Percentiles rank a stretch among this genome's conserved stretches.
Conservation (phyloP, 1,140 invertebrate species). For the Heliconius melpomene region DNA sequence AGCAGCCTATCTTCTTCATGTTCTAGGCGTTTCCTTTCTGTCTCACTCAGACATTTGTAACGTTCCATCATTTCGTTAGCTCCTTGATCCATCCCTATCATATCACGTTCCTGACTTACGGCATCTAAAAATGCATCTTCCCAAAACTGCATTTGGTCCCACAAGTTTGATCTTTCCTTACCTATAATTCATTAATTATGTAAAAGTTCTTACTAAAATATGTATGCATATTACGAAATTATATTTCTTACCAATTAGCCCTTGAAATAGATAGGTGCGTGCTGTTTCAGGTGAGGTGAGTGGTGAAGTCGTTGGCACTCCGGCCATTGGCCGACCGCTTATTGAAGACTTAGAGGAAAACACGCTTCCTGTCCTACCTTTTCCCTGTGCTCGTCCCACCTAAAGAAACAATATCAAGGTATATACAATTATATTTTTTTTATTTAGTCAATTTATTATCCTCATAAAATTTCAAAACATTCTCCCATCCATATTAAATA, state of each 20-base stretch:
- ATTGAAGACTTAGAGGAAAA: constrained; percentile 96
- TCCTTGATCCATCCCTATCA: constrained; percentile 99
- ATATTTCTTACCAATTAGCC: constrained; percentile 81
- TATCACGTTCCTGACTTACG: constrained; percentile 98
- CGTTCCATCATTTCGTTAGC: constrained; percentile 99
- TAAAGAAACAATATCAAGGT: background rate
- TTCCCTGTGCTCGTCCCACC: constrained; percentile 65
- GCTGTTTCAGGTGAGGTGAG: constrained; percentile 92
- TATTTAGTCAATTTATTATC: background rate
- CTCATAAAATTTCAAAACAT: too few species aligned
- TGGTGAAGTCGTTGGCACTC: constrained; percentile 91
- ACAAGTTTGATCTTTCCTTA: constrained; percentile 89
- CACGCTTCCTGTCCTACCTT: constrained; percentile 91
- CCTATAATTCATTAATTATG: constrained; percentile 46
- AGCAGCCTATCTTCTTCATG: constrained; percentile 98
- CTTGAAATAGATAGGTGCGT: constrained; percentile 96
- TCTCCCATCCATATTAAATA: too few species aligned
- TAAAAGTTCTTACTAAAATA: too few species aligned
- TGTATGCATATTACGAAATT: background rate
- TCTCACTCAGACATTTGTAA: constrained; percentile 96
- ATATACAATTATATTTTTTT: background rate
- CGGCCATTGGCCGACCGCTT: constrained; percentile 93
- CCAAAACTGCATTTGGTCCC: constrained; percentile 99
- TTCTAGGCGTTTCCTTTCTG: constrained; percentile 96
- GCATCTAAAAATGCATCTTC: constrained; percentile 99